Conservation (phyloP, 2,113 vertebrate genomes). For the Carlito syrichta region DNA sequence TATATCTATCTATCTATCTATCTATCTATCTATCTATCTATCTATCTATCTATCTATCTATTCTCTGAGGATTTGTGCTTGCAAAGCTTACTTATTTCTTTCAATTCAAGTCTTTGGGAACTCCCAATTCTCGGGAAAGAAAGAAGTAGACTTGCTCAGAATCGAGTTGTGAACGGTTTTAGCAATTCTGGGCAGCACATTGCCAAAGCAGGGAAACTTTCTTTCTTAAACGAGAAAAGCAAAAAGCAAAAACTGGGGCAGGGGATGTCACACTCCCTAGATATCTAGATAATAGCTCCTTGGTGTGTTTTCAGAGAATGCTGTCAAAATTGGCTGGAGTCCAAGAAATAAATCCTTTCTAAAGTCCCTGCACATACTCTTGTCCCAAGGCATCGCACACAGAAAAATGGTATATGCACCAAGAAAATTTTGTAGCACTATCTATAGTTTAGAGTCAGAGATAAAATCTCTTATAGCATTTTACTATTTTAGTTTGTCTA, state of each 20-base stretch:
- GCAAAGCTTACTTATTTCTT: conserved; percentile 39
- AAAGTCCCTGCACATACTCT: background rate
- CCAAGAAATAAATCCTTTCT: conserved; percentile 38
- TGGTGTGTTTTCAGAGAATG: conserved; percentile 28
- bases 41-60: no score
- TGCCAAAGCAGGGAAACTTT: conserved; percentile 17
- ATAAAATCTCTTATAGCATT: conserved; percentile 51
- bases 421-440: conserved; percentile 42
- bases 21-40: no score
- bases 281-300: conserved; percentile 49
- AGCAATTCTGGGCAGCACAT: background rate
- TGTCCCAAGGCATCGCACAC: background rate
- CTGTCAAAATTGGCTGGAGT: conserved; percentile 42
- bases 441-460: conserved; percentile 48
- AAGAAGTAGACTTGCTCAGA: background rate
- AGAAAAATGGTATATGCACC: conserved; percentile 17
- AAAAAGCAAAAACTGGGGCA: conserved; percentile 52
- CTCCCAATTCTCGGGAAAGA: background rate
- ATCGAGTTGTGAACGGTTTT: conserved; percentile 21
- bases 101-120: background rate
- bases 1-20: no score
- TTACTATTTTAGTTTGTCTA: conserved; percentile 58
- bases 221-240: conserved; percentile 21
- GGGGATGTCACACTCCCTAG: conserved; percentile 16
- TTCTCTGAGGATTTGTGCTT: background rate